These are phyloP conservation scores for Helicoverpa assulta DNA, from an alignment of 2,888 invertebrate genomes.

Conservation along the genomic window DNA sequence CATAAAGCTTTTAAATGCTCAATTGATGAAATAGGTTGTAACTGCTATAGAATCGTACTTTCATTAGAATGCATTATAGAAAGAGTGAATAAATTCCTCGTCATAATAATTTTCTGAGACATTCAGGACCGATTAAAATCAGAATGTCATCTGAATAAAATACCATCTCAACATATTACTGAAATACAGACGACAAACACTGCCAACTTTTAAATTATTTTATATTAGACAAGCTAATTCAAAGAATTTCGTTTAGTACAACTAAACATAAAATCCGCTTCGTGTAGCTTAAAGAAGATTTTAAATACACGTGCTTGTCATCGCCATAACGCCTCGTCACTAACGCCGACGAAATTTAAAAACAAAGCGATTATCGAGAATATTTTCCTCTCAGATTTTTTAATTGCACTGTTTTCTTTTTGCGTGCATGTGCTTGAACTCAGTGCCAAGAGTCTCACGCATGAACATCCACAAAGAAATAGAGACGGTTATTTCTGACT, in stretches of 20 bases:
- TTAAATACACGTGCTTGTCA: conserved; percentile 50
- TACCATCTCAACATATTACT: conserved; percentile 20
- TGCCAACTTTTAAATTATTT: conserved; percentile 50
- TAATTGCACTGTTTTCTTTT: conserved; percentile 72
- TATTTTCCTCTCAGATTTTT: conserved; percentile 63
- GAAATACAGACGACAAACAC: conserved; percentile 25
- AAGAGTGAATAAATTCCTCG: conserved; percentile 25
- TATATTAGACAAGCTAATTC: conserved; percentile 32
- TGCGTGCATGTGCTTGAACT: conserved; percentile 64
- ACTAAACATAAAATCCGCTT: conserved; percentile 36
- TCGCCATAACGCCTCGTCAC: conserved; percentile 63
- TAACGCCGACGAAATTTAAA: conserved; percentile 69
- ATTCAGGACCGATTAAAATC: conserved; percentile 23
- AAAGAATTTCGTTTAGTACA: conserved; percentile 40
- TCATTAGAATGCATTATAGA: conserved; percentile 10
- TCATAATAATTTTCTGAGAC: conserved; percentile 8
- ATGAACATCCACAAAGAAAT: conserved; percentile 72
- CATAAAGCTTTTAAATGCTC: background rate
- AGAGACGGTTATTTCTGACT: conserved; percentile 76
- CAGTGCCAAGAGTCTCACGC: conserved; percentile 77
- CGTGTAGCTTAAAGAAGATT: conserved; percentile 14
- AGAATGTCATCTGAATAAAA: conserved; percentile 23
- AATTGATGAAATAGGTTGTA: conserved; percentile 14
- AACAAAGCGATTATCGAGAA: conserved; percentile 79
- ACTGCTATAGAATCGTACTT: conserved; percentile 20